Evolutionary conservation across 2,113 vertebrate species (phyloP), one percentile per base, ranked within the genome.

Genomic region (Mesocricetus auratus): DNA sequence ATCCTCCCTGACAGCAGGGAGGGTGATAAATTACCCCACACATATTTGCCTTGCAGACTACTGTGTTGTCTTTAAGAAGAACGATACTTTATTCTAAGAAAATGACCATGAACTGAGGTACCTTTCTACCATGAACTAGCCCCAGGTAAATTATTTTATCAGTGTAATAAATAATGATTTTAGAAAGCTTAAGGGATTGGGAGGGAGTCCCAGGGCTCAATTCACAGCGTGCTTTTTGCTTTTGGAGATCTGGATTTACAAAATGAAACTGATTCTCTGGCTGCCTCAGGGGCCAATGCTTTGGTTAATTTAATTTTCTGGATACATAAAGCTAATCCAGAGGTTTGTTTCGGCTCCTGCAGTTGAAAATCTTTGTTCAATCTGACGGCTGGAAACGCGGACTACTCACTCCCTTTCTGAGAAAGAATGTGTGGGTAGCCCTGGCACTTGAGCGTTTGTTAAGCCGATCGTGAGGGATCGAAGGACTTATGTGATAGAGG

Each of bases 281-380:
- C 68, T 45, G 53, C 47, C 53, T 50, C 13, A 16, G 74, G 79
- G 79, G 22, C 42, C 86, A 68, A 53, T 29, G 58, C 50, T 95
- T 58, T 1, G 31, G 86, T 79, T 73, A 50, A 89, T 89, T 73
- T 91, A 68, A 79, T 96, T 95, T 92, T 36, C 71, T 73, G 66
- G 60, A n/a, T 77, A 62, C 24, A 15, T 56, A 64, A 97, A 87
- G 74, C 60, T 81, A 26, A 39, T 77, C 53, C 79, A 58, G 91
- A 87, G 22, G 56, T 45, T 91, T 86, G n/a, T 21, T 58, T 96
- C 26, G 2, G 74, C 88, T 68, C 26, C 58, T 62, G 16, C 17
- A 66, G 22, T 33, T 29, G 89, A 56, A 90, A 89, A n/a, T 58
- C 47, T 62, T 3, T 29, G 26, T 89, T 56, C 60, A 73, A 36